Evolutionary conservation across 2,113 vertebrate species (phyloP).

Genomic region (Oncorhynchus nerka): DNA sequence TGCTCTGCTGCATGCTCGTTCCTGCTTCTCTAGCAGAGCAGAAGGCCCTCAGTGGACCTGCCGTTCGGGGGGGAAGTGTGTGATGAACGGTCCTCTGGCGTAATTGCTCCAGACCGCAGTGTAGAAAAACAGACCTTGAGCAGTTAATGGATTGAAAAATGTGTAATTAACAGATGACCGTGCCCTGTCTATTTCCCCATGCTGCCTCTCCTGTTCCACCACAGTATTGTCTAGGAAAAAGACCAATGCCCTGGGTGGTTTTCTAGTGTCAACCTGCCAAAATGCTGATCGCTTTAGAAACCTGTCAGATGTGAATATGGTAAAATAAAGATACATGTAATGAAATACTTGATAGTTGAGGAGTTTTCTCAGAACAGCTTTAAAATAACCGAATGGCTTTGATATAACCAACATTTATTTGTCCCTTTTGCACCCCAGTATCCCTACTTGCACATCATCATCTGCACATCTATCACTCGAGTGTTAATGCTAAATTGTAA

Average conservation of each 20-base stretch:
- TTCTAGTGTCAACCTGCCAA: not conserved
- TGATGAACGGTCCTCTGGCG: slow-evolving; percentile 59
- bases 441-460: too few species aligned
- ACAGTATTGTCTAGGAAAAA: not conserved
- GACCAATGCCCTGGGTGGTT: slow-evolving; percentile 10
- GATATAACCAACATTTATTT: not conserved
- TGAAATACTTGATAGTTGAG: too few species aligned
- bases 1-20: not conserved
- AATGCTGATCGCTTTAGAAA: not conserved
- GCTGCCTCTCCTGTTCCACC: not conserved
- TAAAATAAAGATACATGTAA: too few species aligned
- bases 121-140: slow-evolving; percentile 49
- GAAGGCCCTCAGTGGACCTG: slow-evolving; percentile 12
- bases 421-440: too few species aligned
- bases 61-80: slow-evolving; percentile 45
- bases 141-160: slow-evolving; percentile 38
- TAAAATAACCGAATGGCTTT: not conserved
- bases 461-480: too few species aligned
- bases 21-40: not conserved
- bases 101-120: slow-evolving; percentile 46
- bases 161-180: slow-evolving; percentile 44
- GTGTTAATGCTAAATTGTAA: too few species aligned
- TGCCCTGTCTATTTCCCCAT: slow-evolving; percentile 51
- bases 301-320: not conserved
- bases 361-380: not conserved